Conservation (phyloP, 2,797 vertebrate genomes). For the Enteromius radiatus region DNA sequence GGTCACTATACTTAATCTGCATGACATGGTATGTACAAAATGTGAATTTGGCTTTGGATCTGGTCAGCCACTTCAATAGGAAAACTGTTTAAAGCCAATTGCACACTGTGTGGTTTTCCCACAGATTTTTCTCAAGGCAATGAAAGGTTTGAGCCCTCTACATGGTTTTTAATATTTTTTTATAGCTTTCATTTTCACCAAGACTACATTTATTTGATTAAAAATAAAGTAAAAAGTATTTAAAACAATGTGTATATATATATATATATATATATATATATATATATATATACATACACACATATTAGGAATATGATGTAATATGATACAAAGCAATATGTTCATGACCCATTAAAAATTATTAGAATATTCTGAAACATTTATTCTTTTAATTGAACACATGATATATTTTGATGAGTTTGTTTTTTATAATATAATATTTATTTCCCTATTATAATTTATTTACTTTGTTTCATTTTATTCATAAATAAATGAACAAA, state of each 20-base stretch:
- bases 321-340: too few relatives aligned
- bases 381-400: neutral
- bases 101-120: neutral
- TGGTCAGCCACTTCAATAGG: neutral
- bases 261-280: too few relatives aligned
- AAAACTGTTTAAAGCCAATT: neutral
- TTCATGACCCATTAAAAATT: neutral
- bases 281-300: too few relatives aligned
- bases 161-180: neutral
- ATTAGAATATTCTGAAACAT: neutral
- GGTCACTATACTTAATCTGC: neutral
- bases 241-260: too few relatives aligned
- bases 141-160: neutral
- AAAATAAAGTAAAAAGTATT: too few relatives aligned
- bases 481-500: too few relatives aligned
- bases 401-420: neutral
- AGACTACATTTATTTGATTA: neutral
- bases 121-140: neutral
- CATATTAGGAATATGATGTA: too few relatives aligned
- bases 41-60: neutral
- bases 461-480: neutral
- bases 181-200: neutral
- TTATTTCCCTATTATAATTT: neutral
- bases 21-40: neutral
- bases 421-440: neutral